phyloP scores from a whole-genome alignment of 2,888 invertebrate species.

The Osmoderma eremita region DNA sequence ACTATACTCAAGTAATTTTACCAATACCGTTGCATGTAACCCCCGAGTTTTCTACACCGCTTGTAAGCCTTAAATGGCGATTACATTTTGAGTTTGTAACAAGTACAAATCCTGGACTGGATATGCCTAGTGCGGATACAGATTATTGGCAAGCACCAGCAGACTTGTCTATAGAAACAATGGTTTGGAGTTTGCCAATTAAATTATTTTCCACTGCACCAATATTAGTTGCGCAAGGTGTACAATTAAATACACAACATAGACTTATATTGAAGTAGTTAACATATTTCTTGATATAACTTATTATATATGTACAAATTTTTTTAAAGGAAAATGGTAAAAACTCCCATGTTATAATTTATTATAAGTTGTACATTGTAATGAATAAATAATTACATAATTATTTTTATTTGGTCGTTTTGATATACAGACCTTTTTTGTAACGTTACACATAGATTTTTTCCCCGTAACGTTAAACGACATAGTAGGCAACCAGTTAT shows the following conservation, averaged over 20 bases:
- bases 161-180: conserved; percentile 92
- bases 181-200: conserved; percentile 98
- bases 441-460: no score
- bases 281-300: no score
- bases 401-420: no score
- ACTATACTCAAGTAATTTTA: conserved; percentile 84
- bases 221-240: conserved; percentile 77
- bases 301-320: no score
- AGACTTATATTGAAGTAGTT: conserved; percentile 54
- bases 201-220: conserved; percentile 93
- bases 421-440: no score
- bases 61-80: conserved; percentile 90
- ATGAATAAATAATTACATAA: no score
- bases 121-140: conserved; percentile 70
- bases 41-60: conserved; percentile 93
- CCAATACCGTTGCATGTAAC: conserved; percentile 96
- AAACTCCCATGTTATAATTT: no score
- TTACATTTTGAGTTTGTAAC: conserved; percentile 98
- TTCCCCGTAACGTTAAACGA: no score
- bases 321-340: no score
- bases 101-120: conserved; percentile 68
- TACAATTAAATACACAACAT: conserved; percentile 62
- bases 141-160: conserved; percentile 85
- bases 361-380: no score
- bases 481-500: no score